phyloP scores from a whole-genome alignment of 2,888 invertebrate genomes.

The Diaprepes abbreviatus region DNA sequence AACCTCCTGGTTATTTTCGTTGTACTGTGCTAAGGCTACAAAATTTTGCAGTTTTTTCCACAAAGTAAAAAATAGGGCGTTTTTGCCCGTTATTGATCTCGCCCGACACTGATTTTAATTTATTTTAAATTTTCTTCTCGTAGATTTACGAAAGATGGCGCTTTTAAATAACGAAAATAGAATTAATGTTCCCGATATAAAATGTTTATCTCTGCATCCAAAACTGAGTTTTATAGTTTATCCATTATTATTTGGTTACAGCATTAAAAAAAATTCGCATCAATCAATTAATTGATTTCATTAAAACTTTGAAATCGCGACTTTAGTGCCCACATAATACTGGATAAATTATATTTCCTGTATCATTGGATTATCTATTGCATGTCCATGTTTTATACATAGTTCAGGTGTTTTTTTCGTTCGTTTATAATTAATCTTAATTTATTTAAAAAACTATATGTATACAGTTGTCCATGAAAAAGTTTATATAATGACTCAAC shows the following conservation, averaged over 20 bases:
- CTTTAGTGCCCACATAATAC: background rate
- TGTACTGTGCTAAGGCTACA: no score
- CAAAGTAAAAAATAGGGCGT: no score
- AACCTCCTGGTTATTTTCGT: no score
- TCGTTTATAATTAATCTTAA: conserved; percentile 7
- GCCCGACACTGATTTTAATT: background rate
- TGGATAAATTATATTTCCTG: background rate
- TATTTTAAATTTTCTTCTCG: background rate
- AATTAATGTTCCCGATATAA: background rate
- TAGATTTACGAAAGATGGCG: background rate
- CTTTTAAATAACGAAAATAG: background rate
- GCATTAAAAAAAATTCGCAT: no score
- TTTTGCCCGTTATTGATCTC: no score
- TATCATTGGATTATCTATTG: conserved; percentile 1
- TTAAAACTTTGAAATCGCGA: no score
- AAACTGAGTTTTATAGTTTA: background rate
- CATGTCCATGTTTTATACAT: background rate
- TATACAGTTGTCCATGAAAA: conserved; percentile 20
- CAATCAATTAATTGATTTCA: no score
- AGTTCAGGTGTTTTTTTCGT: conserved; percentile 1
- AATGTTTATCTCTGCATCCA: background rate
- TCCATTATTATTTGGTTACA: background rate
- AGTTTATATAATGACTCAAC: conserved; percentile 20
- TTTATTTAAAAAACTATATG: conserved; percentile 27
- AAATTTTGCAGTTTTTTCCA: no score